Evolutionary conservation across 2,888 invertebrate genomes (phyloP), one percentile per base, ranked within the genome.

Genomic region (Aphodius granarius): DNA sequence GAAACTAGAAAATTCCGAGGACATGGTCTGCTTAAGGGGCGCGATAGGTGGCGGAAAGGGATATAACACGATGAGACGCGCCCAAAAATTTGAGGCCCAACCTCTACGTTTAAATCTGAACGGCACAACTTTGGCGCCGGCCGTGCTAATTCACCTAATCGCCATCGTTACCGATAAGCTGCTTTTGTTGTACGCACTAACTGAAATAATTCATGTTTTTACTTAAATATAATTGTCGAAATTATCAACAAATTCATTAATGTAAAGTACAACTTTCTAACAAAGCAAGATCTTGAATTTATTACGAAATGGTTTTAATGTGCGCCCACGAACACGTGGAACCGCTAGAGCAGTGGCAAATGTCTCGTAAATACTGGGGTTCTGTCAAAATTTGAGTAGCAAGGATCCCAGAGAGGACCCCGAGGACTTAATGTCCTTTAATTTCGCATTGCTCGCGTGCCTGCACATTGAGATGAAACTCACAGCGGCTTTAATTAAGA

Each of bases 1-100:
- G 84, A 85, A 85, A 84, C 84, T 82, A 83, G 83, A 84, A 83
- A 84, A 83, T 81, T 81, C 81, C 78, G 81, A 81, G 81, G 83
- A 83, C 83, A 83, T 81, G 82, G 43, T 83, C 82, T 81, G 83
- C 83, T 83, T 81, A 80, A 78, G 71, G 43, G 66, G 66, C 43
- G 70, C 17, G 21, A 66, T 21, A 66, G 72, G 66, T 66, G 75
- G 72, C 66, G 68, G 66, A 62, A 43, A 63, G 72, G 72, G 72
- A 66, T 66, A 72, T 75, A 66, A 22, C 71, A 18, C 73, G 66
- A 66, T 18, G 71, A 74, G 65, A 23, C 65, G 43, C 63, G 71
- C 64, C 23, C 65, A 17, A 23, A 64, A 20, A 71, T 68, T 64
- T 71, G 17, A n/a, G 19, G 71, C 70, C 64, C 20, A 71, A 75